Conservation (phyloP, 2,888 invertebrate genomes). For the Proisotoma minuta region DNA sequence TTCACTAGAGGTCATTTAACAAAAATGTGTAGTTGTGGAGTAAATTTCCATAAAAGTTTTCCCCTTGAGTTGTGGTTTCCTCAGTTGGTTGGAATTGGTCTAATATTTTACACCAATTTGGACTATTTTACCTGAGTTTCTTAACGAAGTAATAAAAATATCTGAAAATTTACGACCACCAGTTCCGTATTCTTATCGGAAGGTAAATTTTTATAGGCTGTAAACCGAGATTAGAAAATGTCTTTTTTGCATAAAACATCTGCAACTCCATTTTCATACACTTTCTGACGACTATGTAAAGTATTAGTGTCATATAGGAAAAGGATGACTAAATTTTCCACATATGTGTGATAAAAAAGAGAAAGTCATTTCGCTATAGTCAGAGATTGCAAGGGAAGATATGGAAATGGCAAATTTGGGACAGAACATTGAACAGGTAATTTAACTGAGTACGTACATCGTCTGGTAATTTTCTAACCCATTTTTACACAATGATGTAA, state of each 20-base stretch:
- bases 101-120: conserved; percentile 15
- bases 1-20: too few species aligned
- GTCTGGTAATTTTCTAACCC: conserved; percentile 40
- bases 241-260: conserved; percentile 16
- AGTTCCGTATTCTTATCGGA: neutral
- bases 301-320: too few species aligned
- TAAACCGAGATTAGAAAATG: conserved; percentile 36
- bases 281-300: too few species aligned
- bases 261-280: conserved; percentile 9
- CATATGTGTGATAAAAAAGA: too few species aligned
- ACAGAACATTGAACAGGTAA: conserved; percentile 8
- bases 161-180: conserved; percentile 4
- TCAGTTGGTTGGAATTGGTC: neutral
- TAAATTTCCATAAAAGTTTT: too few species aligned
- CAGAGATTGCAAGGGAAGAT: neutral
- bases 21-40: too few species aligned
- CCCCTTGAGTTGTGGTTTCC: too few species aligned
- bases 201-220: conserved; percentile 28
- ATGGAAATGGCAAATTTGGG: conserved; percentile 9
- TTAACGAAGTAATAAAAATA: conserved; percentile 15
- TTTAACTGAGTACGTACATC: too few species aligned
- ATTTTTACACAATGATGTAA: conserved; percentile 45
- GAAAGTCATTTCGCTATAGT: too few species aligned
- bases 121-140: conserved; percentile 9
- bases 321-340: too few species aligned